Evolutionary conservation across 2,113 vertebrate genomes (phyloP).

Genomic region (Chamaetylas fuelleborni): DNA sequence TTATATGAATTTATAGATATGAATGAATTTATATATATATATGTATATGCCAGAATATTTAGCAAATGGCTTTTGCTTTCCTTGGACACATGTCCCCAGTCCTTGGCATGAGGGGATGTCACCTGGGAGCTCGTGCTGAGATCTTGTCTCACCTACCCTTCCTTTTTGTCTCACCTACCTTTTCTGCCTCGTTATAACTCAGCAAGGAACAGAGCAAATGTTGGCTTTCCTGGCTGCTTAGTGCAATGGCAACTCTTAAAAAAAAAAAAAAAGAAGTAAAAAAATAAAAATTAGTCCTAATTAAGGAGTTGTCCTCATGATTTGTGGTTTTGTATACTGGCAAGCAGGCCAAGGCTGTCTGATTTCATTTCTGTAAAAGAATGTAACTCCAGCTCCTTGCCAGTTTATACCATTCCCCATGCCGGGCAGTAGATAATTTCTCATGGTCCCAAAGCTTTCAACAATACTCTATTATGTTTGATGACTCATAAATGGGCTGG

Average conservation of each 20-base stretch:
- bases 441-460: slow-evolving; percentile 73
- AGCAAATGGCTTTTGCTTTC: neutral
- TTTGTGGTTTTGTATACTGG: slow-evolving; percentile 48
- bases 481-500: slow-evolving; percentile 76
- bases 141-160: neutral
- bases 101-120: neutral
- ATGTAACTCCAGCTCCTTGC: slow-evolving; percentile 64
- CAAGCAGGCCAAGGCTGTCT: slow-evolving; percentile 61
- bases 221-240: slow-evolving; percentile 1
- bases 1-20: no score
- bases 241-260: neutral
- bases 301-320: slow-evolving; percentile 43
- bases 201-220: neutral
- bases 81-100: neutral
- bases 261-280: neutral
- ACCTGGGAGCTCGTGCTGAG: slow-evolving; percentile 1
- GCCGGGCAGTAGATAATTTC: slow-evolving; percentile 71
- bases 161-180: neutral
- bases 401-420: slow-evolving; percentile 74
- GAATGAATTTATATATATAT: no score
- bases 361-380: slow-evolving; percentile 75
- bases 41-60: neutral
- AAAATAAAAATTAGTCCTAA: slow-evolving; percentile 23
- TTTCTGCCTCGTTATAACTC: neutral
- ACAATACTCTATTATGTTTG: slow-evolving; percentile 77